phyloP scores from a whole-genome alignment of 2,113 vertebrate species.

The Chaenocephalus aceratus region DNA sequence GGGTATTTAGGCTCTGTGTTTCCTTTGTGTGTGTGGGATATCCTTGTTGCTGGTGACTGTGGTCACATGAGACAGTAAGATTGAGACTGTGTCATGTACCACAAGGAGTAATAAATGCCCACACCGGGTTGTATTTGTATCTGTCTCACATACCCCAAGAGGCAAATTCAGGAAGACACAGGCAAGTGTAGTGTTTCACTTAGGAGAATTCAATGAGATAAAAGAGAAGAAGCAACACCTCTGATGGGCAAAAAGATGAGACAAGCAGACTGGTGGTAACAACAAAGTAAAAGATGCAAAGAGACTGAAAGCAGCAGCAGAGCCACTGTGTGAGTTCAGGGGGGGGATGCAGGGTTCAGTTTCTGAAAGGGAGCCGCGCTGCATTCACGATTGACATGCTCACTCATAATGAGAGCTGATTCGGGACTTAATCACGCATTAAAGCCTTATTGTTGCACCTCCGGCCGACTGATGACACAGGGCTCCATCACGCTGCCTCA shows the following conservation, averaged over 20 bases:
- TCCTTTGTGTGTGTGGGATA: too few relatives aligned
- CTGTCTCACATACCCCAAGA: neutral
- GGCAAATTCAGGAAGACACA: neutral
- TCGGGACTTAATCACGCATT: constrained; percentile 68
- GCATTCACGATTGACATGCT: constrained; percentile 51
- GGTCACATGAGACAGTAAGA: too few relatives aligned
- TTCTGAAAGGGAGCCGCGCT: constrained; percentile 30
- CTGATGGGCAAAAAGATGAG: neutral
- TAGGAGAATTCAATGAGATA: neutral
- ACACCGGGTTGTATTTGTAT: too few relatives aligned
- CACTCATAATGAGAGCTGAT: constrained; percentile 66
- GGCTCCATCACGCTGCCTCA: constrained; percentile 41
- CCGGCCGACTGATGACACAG: constrained; percentile 74
- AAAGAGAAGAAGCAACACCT: neutral
- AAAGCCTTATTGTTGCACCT: constrained; percentile 69
- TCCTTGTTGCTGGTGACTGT: too few relatives aligned
- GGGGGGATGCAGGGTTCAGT: constrained; percentile 1
- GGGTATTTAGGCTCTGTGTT: too few relatives aligned
- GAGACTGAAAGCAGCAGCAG: constrained; percentile 13
- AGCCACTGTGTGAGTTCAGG: constrained; percentile 7
- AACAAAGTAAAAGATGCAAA: too few relatives aligned
- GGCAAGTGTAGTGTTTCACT: neutral
- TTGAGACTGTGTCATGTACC: too few relatives aligned
- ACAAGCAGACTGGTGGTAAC: too few relatives aligned
- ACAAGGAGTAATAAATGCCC: too few relatives aligned